These are phyloP conservation scores for Cygnus buccinator DNA, from an alignment of 2,113 vertebrate species.

Conservation along the genomic window DNA sequence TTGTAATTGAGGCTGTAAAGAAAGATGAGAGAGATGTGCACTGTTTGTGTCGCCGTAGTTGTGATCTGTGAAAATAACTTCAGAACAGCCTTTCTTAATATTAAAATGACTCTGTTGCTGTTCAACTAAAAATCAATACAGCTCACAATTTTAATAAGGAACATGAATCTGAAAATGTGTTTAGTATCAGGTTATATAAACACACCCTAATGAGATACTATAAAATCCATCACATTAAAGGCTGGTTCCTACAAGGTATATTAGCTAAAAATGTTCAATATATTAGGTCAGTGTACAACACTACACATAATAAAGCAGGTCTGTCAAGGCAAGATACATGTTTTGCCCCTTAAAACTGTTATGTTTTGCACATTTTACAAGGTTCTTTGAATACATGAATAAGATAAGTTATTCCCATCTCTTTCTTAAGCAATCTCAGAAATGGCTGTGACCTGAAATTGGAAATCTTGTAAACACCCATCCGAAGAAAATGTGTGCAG, in stretches of 20 bases:
- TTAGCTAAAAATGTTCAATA: slow-evolving; percentile 84
- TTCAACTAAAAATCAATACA: slow-evolving; percentile 79
- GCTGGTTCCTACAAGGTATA: slow-evolving; percentile 83
- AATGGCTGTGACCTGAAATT: slow-evolving; percentile 86
- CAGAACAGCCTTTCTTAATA: slow-evolving; percentile 65
- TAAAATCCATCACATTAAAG: slow-evolving; percentile 87
- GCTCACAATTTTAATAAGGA: slow-evolving; percentile 84
- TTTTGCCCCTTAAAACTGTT: slow-evolving; percentile 83
- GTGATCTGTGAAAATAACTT: slow-evolving; percentile 75
- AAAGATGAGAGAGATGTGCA: slow-evolving; percentile 15
- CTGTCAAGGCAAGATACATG: slow-evolving; percentile 82
- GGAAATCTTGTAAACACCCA: slow-evolving; percentile 87
- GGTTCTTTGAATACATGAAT: slow-evolving; percentile 87
- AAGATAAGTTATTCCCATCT: slow-evolving; percentile 82
- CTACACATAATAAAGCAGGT: slow-evolving; percentile 80
- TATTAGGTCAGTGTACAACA: slow-evolving; percentile 83
- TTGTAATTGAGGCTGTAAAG: slow-evolving; percentile 64
- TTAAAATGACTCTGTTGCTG: slow-evolving; percentile 70
- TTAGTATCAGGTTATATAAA: slow-evolving; percentile 86
- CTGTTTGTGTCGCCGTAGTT: slow-evolving; percentile 60
- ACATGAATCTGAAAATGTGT: slow-evolving; percentile 83
- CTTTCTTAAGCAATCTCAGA: slow-evolving; percentile 84
- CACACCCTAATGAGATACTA: slow-evolving; percentile 85
- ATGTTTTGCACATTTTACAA: slow-evolving; percentile 86
- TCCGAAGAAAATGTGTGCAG: slow-evolving; percentile 81